phyloP scores from a whole-genome alignment of 2,888 invertebrate genomes.

The Rhogogaster chlorosoma region DNA sequence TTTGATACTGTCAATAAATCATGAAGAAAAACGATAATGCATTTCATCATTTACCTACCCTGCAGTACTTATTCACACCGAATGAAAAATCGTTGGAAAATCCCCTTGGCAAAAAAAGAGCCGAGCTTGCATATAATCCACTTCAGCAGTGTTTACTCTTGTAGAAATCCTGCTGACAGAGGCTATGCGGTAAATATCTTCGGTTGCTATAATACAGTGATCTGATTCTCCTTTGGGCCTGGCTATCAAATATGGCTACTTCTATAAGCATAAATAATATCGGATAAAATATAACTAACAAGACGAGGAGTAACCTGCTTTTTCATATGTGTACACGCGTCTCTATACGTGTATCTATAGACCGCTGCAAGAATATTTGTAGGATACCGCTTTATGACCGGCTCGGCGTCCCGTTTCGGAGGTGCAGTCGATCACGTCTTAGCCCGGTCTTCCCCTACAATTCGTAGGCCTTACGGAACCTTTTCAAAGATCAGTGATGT shows the following conservation, averaged over 20 bases:
- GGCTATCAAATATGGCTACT: neutral
- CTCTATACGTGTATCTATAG: neutral
- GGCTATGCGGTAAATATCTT: neutral
- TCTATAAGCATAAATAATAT: neutral
- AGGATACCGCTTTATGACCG: constrained; percentile 16
- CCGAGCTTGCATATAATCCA: constrained; percentile 11
- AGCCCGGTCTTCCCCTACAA: neutral
- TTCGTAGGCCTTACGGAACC: neutral
- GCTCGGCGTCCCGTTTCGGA: constrained; percentile 14
- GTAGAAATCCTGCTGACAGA: constrained; percentile 28
- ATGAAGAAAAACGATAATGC: neutral
- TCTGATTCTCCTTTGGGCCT: neutral
- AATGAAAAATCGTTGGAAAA: neutral
- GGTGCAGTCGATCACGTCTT: neutral
- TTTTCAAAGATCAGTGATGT: neutral
- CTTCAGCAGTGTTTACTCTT: neutral
- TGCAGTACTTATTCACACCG: neutral
- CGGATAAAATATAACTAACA: neutral
- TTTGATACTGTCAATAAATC: neutral
- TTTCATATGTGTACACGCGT: neutral
- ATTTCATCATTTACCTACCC: neutral
- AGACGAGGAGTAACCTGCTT: neutral
- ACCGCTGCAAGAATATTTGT: neutral
- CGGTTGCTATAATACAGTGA: neutral
- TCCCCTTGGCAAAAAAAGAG: neutral